These are phyloP conservation scores for Hydrochoerus hydrochaeris DNA, from an alignment of 2,113 vertebrate genomes.

Conservation along the genomic window DNA sequence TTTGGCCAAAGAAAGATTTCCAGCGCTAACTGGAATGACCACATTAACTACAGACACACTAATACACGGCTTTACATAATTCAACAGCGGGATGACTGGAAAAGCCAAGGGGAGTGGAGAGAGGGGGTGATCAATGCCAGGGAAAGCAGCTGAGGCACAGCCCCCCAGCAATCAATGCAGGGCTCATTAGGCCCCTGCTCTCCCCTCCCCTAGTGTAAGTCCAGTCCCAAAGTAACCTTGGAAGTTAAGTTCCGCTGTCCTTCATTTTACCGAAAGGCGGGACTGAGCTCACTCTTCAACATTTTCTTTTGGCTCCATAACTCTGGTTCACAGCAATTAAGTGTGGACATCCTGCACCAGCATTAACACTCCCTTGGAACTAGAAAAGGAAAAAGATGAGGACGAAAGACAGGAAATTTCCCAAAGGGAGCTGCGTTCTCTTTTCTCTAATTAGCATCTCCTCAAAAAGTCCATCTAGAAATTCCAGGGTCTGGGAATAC, in stretches of 20 bases:
- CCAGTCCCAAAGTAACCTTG: not conserved
- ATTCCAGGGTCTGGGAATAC: not conserved
- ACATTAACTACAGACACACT: not conserved
- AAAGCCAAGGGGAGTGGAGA: not conserved
- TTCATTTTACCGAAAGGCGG: not conserved
- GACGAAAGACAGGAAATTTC: not conserved
- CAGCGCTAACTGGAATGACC: not conserved
- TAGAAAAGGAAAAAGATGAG: not conserved
- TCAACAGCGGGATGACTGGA: not conserved
- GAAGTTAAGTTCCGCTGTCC: not conserved
- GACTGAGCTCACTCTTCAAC: not conserved
- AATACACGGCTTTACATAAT: not conserved
- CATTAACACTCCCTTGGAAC: conserved; percentile 34
- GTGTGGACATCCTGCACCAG: not conserved
- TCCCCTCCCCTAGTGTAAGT: not conserved
- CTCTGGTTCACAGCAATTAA: not conserved
- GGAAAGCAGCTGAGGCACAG: not conserved
- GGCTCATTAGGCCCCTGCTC: not conserved
- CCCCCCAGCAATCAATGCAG: not conserved
- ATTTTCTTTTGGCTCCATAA: not conserved
- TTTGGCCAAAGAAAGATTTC: not conserved
- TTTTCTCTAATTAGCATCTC: not conserved
- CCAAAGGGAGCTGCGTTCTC: not conserved
- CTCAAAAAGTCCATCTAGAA: not conserved
- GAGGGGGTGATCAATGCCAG: not conserved